A percentile compares a stretch with the other conserved stretches of the same genome.
These are phyloP conservation scores for Gnathonemus echidnorhynchus DNA, from an alignment of 2,113 vertebrate genomes.

Conservation along the genomic window DNA sequence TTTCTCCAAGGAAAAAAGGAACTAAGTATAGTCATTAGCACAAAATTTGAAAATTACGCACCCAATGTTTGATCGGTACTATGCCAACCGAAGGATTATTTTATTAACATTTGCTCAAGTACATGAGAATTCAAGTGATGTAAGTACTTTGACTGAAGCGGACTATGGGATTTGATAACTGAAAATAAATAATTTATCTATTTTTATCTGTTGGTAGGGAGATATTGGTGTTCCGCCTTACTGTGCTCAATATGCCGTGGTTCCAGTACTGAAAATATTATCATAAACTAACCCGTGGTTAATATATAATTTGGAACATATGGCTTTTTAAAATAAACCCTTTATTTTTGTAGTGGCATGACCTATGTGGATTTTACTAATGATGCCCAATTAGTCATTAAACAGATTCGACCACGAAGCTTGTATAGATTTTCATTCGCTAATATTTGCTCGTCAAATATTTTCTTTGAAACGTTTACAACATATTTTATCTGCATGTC, in stretches of 20 bases:
- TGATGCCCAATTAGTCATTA: constrained; percentile 91
- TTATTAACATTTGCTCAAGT: constrained; percentile 35
- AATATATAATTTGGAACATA: constrained; percentile 92
- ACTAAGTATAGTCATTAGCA: neutral
- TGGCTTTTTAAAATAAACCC: constrained; percentile 72
- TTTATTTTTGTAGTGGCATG: constrained; percentile 66
- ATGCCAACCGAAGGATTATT: constrained; percentile 18
- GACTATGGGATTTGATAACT: constrained; percentile 24
- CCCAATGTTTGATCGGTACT: constrained; percentile 15
- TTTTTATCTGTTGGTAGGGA: constrained; percentile 62
- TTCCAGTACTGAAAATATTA: constrained; percentile 52
- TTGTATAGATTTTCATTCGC: constrained; percentile 65
- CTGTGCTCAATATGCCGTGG: constrained; percentile 39
- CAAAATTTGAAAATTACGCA: constrained; percentile 53
- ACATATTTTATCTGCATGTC: constrained; percentile 68
- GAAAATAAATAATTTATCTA: constrained; percentile 46
- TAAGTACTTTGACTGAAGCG: constrained; percentile 42
- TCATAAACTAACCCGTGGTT: constrained; percentile 62
- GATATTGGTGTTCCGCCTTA: constrained; percentile 57
- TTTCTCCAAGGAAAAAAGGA: neutral
- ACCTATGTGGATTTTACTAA: constrained; percentile 75
- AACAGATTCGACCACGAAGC: constrained; percentile 67
- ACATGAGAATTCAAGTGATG: constrained; percentile 27
- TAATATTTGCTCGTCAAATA: constrained; percentile 92
- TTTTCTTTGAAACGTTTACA: constrained; percentile 79